Base-by-base conservation (phyloP, 2,113 vertebrate genomes). In the Galemys pyrenaicus region DNA sequence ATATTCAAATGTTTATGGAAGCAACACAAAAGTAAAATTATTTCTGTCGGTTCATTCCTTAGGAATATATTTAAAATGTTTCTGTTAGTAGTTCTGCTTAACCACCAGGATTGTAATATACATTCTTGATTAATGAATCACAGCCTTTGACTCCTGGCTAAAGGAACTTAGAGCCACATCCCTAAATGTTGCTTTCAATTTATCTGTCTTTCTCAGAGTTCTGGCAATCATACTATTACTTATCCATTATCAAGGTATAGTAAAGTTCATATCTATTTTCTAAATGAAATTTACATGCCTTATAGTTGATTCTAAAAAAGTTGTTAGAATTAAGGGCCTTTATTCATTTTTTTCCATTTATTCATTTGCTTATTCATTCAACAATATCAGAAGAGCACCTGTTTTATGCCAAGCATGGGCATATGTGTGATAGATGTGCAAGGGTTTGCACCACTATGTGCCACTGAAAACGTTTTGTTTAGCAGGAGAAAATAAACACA, bases 61-160 rank as follows among this genome's bases (percentile, higher is more conserved):
- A 26, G n/a, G 51, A 54, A 16, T n/a, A 46, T 79, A 94, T 82
- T 85, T 89, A 81, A 71, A 80, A 87, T 75, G 41, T n/a, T 90
- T 71, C 39, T 37, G n/a, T 49, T 86, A 62, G 16, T 75, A 15
- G 30, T 30, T 74, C 75, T 87, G 6, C 90, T 87, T 68, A 58
- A 58, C 10, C 24, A 22, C 4, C 0, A 24, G 62, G 62, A 94
- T 64, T 60, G 19, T 9, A 60, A 37, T 68, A 79, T 62, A 41
- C 32, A 51, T 92, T 75, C 67, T 77, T 84, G 46, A 84, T 73
- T 81, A 46, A 62, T 74, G 32, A 82, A 56, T 44, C 17, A 13
- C 26, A 51, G 41, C 39, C 19, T 75, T 87, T 39, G 62, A 60
- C 15, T 67, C 41, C 39, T 88, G 70, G 24, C n/a, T 64, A 5